Percentiles rank a stretch among this genome's conserved stretches.
These are phyloP conservation scores for Cephalotes varians DNA, from an alignment of 2,888 invertebrate species.

Conservation along the genomic window DNA sequence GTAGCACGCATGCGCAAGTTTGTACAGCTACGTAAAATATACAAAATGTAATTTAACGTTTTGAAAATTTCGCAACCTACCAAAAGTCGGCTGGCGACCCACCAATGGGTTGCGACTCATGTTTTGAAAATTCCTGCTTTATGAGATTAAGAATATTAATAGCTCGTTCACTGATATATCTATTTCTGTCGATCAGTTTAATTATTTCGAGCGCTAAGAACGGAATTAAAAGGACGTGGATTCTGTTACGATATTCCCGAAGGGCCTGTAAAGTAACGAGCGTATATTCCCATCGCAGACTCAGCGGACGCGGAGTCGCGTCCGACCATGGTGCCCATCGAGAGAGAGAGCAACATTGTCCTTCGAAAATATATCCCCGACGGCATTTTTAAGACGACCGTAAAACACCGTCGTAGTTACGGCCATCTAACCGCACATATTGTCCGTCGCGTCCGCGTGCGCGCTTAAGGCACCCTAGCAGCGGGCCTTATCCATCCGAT, in stretches of 20 bases:
- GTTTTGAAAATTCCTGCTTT: no score
- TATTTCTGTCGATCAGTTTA: not conserved
- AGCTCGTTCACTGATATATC: not conserved
- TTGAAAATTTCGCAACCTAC: no score
- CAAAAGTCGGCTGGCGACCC: no score
- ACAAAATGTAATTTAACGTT: no score
- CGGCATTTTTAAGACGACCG: constrained; percentile 58
- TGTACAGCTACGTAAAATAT: no score
- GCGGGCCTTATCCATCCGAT: constrained; percentile 40
- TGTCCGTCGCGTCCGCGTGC: constrained; percentile 42
- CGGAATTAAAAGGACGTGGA: not conserved
- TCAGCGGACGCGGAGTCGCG: constrained; percentile 4
- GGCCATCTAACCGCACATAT: constrained; percentile 70
- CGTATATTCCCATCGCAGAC: constrained; percentile 20
- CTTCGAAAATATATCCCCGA: constrained; percentile 48
- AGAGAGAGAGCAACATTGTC: constrained; percentile 41
- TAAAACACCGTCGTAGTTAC: constrained; percentile 65
- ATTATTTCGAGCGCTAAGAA: not conserved
- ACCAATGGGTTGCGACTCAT: no score
- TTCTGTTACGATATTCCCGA: not conserved
- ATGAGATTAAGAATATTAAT: not conserved
- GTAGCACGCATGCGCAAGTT: no score
- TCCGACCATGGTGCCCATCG: constrained; percentile 18
- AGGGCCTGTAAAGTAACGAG: constrained; percentile 16
- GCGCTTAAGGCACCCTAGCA: constrained; percentile 24